Percentiles rank a stretch among this genome's conserved stretches.
These are phyloP conservation scores for Ormyrus rosae DNA, from an alignment of 2,888 invertebrate species.

Conservation along the genomic window DNA sequence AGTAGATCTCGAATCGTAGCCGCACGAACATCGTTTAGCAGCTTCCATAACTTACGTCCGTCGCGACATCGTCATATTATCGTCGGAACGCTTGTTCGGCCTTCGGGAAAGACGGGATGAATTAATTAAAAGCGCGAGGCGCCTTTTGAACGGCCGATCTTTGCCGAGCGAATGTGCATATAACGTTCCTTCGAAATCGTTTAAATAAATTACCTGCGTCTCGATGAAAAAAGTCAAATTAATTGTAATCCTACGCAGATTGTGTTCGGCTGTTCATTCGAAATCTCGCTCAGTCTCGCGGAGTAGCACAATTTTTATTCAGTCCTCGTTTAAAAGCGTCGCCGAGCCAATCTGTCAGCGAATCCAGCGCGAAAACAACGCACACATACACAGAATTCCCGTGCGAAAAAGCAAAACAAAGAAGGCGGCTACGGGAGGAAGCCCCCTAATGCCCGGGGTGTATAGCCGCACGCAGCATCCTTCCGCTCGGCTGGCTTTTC, in stretches of 20 bases:
- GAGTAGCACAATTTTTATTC: no score
- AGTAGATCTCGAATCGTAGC: conserved; percentile 16
- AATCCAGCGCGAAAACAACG: neutral
- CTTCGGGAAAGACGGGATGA: conserved; percentile 5
- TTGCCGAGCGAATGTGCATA: no score
- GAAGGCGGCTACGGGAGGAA: neutral
- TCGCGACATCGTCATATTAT: conserved; percentile 31
- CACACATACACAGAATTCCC: neutral
- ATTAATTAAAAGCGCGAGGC: conserved; percentile 35
- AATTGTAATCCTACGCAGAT: no score
- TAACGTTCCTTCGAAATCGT: no score
- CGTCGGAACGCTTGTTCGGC: conserved; percentile 8
- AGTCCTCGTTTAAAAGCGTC: no score
- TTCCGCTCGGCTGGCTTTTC: conserved; percentile 64
- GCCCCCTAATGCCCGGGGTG: neutral
- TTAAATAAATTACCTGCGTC: no score
- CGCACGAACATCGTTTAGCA: neutral
- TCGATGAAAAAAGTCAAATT: no score
- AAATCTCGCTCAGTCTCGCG: no score
- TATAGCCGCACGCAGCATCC: conserved; percentile 3
- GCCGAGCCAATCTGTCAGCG: no score
- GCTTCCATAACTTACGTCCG: conserved; percentile 41
- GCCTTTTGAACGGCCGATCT: no score
- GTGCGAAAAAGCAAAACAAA: conserved; percentile 17
- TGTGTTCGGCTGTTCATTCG: no score